A percentile compares a stretch with the other conserved stretches of the same genome.
Evolutionary conservation across 1,140 invertebrate genomes (phyloP).

Genomic region (Drosophila simulans): DNA sequence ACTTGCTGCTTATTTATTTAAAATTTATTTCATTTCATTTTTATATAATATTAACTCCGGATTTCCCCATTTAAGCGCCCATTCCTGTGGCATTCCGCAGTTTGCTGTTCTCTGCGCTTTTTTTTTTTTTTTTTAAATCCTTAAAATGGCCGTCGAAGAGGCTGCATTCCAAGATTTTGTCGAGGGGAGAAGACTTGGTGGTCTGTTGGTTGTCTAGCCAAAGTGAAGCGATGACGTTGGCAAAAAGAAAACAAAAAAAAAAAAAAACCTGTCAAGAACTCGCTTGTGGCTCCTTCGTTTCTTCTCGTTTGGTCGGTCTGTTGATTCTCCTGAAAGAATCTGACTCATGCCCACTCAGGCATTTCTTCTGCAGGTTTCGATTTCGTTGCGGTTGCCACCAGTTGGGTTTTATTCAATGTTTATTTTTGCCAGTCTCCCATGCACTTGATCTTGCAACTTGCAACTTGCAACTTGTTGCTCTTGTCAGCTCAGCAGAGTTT

Average conservation of each 20-base stretch:
- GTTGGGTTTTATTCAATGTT: constrained; percentile 21
- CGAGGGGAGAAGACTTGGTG: constrained; percentile 37
- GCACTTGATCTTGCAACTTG: constrained; percentile 68
- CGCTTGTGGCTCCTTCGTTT: constrained; percentile 18
- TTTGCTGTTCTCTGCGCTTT: no score
- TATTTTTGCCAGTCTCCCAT: constrained; percentile 14
- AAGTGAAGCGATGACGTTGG: constrained; percentile 50
- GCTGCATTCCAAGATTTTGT: constrained; percentile 38
- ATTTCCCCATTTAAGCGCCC: background rate
- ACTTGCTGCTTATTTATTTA: background rate
- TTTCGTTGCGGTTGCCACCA: constrained; percentile 43
- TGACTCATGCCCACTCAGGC: constrained; percentile 37
- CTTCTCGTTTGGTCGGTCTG: background rate
- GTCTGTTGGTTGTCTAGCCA: constrained; percentile 69
- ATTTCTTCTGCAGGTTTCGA: constrained; percentile 34
- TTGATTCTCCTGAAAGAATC: constrained; percentile 23
- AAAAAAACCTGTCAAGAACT: constrained; percentile 11
- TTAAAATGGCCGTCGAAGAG: constrained; percentile 50
- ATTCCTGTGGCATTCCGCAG: constrained; percentile 28
- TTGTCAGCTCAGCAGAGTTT: constrained; percentile 54
- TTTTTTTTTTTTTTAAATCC: constrained; percentile 7
- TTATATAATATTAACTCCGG: background rate
- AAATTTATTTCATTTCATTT: background rate
- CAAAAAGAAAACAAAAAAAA: constrained; percentile 31
- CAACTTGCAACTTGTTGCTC: constrained; percentile 66